Conservation (phyloP, 2,888 invertebrate species). For the Aleiodes leptofemur region DNA sequence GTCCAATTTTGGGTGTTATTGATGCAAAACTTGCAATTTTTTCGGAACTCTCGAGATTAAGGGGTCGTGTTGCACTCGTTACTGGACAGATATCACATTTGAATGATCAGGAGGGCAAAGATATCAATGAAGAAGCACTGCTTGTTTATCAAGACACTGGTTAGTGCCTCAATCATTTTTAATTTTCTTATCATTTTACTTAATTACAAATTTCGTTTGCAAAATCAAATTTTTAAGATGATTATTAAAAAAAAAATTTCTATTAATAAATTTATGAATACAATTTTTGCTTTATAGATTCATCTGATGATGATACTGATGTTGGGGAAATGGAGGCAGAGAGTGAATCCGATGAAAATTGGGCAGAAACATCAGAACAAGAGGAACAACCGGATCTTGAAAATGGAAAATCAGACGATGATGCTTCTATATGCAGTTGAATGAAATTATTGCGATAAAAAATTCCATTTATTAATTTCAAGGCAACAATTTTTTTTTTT, state of each 20-base stretch:
- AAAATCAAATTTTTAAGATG: not conserved
- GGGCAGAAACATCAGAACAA: slow-evolving; percentile 71
- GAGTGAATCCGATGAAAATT: slow-evolving; percentile 71
- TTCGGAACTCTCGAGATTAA: slow-evolving; percentile 77
- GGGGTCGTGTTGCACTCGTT: slow-evolving; percentile 80
- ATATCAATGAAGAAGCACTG: slow-evolving; percentile 73
- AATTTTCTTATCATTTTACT: slow-evolving; percentile 6
- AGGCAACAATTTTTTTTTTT: not conserved
- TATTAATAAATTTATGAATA: not conserved
- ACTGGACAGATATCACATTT: slow-evolving; percentile 77
- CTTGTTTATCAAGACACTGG: slow-evolving; percentile 79
- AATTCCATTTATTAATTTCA: not conserved
- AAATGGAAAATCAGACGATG: slow-evolving; percentile 64
- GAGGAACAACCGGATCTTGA: slow-evolving; percentile 65
- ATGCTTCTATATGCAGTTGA: slow-evolving; percentile 63
- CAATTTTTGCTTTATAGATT: slow-evolving; percentile 58
- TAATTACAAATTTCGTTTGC: not conserved
- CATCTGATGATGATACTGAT: slow-evolving; percentile 70
- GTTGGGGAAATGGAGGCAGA: slow-evolving; percentile 66
- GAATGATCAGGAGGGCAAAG: slow-evolving; percentile 74
- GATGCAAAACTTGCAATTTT: slow-evolving; percentile 78
- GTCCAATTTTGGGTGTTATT: slow-evolving; percentile 78
- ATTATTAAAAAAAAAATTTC: not conserved
- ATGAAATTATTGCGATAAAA: slow-evolving; percentile 34
- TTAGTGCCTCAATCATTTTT: slow-evolving; percentile 58